Percentiles rank a stretch among this genome's conserved stretches.
Evolutionary conservation across 2,797 vertebrate genomes (phyloP).

Genomic region (Moxostoma hubbsi): DNA sequence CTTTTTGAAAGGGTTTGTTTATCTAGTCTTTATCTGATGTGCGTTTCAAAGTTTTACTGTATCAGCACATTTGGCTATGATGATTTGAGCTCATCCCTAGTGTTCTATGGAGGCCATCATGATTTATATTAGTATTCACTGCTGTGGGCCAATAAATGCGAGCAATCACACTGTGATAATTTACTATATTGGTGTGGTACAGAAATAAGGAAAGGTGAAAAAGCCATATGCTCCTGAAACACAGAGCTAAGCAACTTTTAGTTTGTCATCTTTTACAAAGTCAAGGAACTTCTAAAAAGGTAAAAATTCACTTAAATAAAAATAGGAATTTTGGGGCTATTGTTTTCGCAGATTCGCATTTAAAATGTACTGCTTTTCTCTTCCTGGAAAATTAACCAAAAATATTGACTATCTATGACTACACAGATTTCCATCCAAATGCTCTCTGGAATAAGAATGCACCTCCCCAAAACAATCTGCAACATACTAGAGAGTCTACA

Average conservation of each 20-base stretch:
- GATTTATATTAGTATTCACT: slow-evolving; percentile 37
- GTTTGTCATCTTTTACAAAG: neutral
- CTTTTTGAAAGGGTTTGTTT: slow-evolving; percentile 18
- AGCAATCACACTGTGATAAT: slow-evolving; percentile 27
- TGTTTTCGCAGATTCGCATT: too few species aligned
- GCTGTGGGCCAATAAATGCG: slow-evolving; percentile 35
- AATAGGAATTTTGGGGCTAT: too few species aligned
- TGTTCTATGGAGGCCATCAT: slow-evolving; percentile 36
- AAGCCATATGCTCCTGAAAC: neutral
- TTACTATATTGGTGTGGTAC: slow-evolving; percentile 11
- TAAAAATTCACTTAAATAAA: too few species aligned
- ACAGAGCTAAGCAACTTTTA: neutral
- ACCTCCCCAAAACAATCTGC: too few species aligned
- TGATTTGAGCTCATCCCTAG: slow-evolving; percentile 19
- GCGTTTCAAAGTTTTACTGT: slow-evolving; percentile 26
- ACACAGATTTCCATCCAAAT: too few species aligned
- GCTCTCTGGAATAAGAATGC: too few species aligned
- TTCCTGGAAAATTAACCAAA: too few species aligned
- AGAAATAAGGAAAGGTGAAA: slow-evolving; percentile 16
- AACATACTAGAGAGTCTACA: too few species aligned
- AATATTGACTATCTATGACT: too few species aligned
- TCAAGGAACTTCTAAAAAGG: neutral
- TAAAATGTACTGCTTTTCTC: too few species aligned
- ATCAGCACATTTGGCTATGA: slow-evolving; percentile 37
- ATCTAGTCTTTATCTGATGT: slow-evolving; percentile 14